phyloP scores from a whole-genome alignment of 1,140 invertebrate species.

The Bombus pascuorum region DNA sequence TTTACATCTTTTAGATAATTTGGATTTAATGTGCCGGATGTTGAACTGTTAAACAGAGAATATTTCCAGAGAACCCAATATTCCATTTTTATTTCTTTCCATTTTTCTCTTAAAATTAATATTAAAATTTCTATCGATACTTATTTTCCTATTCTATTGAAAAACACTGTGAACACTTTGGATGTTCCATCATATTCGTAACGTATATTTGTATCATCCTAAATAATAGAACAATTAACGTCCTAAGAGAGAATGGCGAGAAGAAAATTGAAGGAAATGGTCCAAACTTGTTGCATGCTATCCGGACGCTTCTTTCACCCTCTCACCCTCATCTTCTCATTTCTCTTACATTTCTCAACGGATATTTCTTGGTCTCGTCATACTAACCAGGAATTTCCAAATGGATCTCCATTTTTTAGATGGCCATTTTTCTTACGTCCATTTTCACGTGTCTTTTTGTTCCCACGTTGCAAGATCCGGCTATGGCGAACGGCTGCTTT shows the following conservation, averaged over 20 bases:
- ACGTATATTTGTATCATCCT: background rate
- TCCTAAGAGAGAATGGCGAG: background rate
- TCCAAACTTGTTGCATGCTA: background rate
- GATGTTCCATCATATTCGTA: too few relatives aligned
- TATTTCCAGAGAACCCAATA: background rate
- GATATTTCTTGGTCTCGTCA: background rate
- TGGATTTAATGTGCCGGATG: too few relatives aligned
- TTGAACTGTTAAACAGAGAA: background rate
- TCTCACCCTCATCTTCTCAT: background rate
- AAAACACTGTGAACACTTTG: too few relatives aligned
- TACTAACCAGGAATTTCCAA: background rate
- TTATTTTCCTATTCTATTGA: too few relatives aligned
- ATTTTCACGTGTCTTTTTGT: too few relatives aligned
- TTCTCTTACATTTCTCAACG: background rate
- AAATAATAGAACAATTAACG: background rate
- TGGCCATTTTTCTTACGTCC: background rate
- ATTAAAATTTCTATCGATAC: background rate
- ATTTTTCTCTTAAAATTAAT: background rate
- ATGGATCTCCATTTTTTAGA: background rate
- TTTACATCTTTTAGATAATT: too few relatives aligned
- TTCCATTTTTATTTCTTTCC: background rate
- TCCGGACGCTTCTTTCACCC: background rate
- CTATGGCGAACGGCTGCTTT: background rate
- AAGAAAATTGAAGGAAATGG: background rate
- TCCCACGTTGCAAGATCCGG: background rate